These are phyloP conservation scores for Archocentrus centrarchus DNA, from an alignment of 2,113 vertebrate species.

Conservation along the genomic window DNA sequence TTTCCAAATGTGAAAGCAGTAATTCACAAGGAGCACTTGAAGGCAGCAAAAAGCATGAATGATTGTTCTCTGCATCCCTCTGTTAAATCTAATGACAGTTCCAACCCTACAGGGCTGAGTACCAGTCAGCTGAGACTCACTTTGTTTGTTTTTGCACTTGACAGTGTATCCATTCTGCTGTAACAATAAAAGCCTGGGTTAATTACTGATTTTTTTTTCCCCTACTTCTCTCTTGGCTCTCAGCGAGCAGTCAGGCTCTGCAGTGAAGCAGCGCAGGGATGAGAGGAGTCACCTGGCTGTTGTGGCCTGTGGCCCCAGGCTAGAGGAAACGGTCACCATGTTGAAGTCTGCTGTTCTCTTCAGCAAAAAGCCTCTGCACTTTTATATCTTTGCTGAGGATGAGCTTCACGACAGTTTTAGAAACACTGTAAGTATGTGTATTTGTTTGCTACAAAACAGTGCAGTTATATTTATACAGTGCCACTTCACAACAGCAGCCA, in stretches of 20 bases:
- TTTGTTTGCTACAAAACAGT: not conserved
- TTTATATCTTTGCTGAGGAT: conserved; percentile 96
- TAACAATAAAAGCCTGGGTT: not conserved
- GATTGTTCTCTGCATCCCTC: not conserved
- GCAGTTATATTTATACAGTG: not conserved
- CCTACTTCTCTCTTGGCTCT: conserved; percentile 18
- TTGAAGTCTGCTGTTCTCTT: conserved; percentile 93
- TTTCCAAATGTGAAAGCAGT: conserved; percentile 7
- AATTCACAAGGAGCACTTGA: conserved; percentile 6
- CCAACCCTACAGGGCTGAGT: conserved; percentile 20
- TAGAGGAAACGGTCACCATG: conserved; percentile 95
- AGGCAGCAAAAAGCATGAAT: conserved; percentile 10
- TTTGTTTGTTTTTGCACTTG: not conserved
- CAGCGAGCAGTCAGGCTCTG: conserved; percentile 43
- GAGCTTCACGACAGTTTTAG: conserved; percentile 89
- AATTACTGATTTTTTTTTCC: not conserved
- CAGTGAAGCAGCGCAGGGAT: conserved; percentile 14
- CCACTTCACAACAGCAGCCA: not conserved
- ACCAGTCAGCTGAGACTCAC: conserved; percentile 25
- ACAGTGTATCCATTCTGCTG: not conserved
- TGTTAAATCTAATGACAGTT: conserved; percentile 21
- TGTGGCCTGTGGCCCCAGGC: conserved; percentile 92
- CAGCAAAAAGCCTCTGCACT: conserved; percentile 87
- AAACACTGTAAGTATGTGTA: conserved; percentile 81
- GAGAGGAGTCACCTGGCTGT: conserved; percentile 91